These are phyloP conservation scores for Cynoglossus semilaevis DNA, from an alignment of 2,113 vertebrate species.

Conservation along the genomic window DNA sequence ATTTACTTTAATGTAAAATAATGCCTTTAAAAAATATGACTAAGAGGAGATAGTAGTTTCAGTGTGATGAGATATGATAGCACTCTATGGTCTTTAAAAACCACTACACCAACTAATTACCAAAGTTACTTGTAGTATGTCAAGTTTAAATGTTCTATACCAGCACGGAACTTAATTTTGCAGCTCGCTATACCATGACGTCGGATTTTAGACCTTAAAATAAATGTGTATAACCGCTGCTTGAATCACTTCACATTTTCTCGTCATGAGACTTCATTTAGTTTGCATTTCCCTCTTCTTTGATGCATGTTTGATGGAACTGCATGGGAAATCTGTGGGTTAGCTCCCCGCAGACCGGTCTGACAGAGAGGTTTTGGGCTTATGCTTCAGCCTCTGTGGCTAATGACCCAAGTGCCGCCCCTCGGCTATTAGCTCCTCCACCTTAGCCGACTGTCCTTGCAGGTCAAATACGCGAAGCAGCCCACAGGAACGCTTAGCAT, in stretches of 20 bases:
- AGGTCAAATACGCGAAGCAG: slow-evolving; percentile 56
- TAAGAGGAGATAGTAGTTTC: too few relatives aligned
- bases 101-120: slow-evolving; percentile 8
- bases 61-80: too few relatives aligned
- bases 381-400: slow-evolving; percentile 46
- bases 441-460: slow-evolving; percentile 59
- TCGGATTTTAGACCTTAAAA: slow-evolving; percentile 28
- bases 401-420: slow-evolving; percentile 68
- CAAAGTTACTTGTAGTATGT: not conserved
- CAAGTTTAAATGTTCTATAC: slow-evolving; percentile 9
- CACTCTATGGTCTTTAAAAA: too few relatives aligned
- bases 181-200: slow-evolving; percentile 25
- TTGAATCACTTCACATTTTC: slow-evolving; percentile 39
- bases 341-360: slow-evolving; percentile 44
- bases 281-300: slow-evolving; percentile 52
- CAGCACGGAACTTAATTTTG: slow-evolving; percentile 38
- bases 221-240: slow-evolving; percentile 33
- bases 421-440: slow-evolving; percentile 62
- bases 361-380: slow-evolving; percentile 51
- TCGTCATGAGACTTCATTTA: slow-evolving; percentile 42
- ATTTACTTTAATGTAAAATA: too few relatives aligned
- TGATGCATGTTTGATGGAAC: slow-evolving; percentile 41
- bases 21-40: too few relatives aligned
- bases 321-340: slow-evolving; percentile 29
- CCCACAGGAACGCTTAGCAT: slow-evolving; percentile 43